Conservation (phyloP, 2,888 invertebrate species). For the Lepetodrilus schrolli region DNA sequence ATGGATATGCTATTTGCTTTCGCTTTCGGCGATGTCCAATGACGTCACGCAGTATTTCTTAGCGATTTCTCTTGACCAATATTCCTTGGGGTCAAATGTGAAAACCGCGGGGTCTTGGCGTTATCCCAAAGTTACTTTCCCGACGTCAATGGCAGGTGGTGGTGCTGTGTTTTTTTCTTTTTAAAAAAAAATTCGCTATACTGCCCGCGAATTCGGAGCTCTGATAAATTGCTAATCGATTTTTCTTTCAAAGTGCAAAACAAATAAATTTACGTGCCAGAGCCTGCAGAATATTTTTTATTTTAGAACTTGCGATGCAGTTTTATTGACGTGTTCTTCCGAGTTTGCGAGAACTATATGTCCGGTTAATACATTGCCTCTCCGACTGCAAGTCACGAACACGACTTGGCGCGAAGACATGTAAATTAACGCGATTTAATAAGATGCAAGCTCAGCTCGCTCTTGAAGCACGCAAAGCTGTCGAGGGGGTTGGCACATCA, state of each 20-base stretch:
- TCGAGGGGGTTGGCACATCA: slow-evolving; percentile 20
- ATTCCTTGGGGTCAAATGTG: no score
- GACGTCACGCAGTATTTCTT: no score
- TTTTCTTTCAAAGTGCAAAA: slow-evolving; percentile 39
- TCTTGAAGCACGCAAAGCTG: slow-evolving; percentile 44
- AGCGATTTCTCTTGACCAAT: no score
- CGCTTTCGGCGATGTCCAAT: no score
- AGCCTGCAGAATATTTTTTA: slow-evolving; percentile 40
- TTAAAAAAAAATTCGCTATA: neutral
- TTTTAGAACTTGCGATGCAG: slow-evolving; percentile 28
- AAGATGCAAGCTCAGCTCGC: slow-evolving; percentile 39
- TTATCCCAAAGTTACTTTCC: neutral
- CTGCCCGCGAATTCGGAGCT: slow-evolving; percentile 4
- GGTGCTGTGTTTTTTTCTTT: neutral
- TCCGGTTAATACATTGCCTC: slow-evolving; percentile 31
- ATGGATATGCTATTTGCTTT: no score
- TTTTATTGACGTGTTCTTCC: slow-evolving; percentile 45
- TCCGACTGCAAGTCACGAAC: slow-evolving; percentile 36
- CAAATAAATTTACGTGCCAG: slow-evolving; percentile 47
- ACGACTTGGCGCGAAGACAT: slow-evolving; percentile 35
- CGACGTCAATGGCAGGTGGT: slow-evolving; percentile 2
- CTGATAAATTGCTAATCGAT: slow-evolving; percentile 43
- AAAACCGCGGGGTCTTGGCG: neutral
- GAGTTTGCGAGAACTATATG: slow-evolving; percentile 30
- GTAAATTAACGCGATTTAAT: slow-evolving; percentile 57